Percentiles rank a stretch among this genome's conserved stretches.
Evolutionary conservation across 2,113 vertebrate genomes (phyloP).

Genomic region (Laticauda laticaudata): DNA sequence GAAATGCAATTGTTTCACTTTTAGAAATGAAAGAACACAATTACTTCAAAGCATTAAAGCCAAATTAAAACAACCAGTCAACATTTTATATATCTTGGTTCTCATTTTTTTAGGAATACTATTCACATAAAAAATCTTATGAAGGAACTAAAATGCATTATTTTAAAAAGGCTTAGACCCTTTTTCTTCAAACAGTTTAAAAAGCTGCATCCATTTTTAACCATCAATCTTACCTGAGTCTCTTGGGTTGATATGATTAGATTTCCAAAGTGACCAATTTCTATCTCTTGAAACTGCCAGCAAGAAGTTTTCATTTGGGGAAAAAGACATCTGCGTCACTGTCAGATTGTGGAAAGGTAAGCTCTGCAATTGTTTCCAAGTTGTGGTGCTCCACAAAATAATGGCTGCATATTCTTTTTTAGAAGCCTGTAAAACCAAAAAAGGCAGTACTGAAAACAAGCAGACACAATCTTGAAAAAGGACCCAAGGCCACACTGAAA

Average conservation of each 20-base stretch:
- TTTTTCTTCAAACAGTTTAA: background rate
- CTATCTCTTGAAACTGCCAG: constrained; percentile 94
- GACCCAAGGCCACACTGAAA: background rate
- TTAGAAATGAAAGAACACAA: background rate
- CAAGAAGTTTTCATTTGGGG: constrained; percentile 82
- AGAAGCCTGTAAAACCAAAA: constrained; percentile 76
- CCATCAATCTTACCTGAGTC: constrained; percentile 61
- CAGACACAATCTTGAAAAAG: background rate
- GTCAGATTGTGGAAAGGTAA: constrained; percentile 90
- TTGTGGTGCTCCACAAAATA: constrained; percentile 87
- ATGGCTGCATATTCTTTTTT: constrained; percentile 91
- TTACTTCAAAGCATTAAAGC: background rate
- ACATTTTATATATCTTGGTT: background rate
- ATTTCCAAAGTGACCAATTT: constrained; percentile 93
- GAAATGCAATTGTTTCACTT: background rate
- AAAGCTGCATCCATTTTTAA: constrained; percentile 16
- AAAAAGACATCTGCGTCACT: constrained; percentile 95
- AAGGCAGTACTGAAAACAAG: constrained; percentile 8
- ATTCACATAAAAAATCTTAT: background rate
- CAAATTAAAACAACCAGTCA: background rate
- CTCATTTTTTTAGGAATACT: background rate
- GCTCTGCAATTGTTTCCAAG: constrained; percentile 88
- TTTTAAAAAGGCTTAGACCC: background rate
- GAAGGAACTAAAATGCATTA: background rate
- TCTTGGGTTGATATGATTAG: constrained; percentile 54